phyloP scores from a whole-genome alignment of 2,113 vertebrate species.

The Lepus americanus region DNA sequence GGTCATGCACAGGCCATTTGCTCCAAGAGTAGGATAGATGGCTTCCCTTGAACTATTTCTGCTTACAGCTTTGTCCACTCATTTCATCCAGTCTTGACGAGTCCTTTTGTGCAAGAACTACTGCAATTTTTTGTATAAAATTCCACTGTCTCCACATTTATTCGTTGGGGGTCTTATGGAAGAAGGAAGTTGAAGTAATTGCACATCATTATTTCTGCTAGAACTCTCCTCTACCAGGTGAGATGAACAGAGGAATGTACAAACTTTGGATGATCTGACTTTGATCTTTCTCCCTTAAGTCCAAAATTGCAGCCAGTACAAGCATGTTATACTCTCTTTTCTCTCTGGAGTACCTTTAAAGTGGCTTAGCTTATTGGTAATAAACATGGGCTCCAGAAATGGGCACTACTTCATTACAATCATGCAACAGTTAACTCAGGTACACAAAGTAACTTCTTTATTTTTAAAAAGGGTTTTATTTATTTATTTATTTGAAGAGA shows the following conservation, averaged over 20 bases:
- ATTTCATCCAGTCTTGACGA: background rate
- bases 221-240: background rate
- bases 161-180: background rate
- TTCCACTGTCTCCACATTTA: background rate
- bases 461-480: no score
- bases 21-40: rapidly evolving
- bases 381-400: background rate
- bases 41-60: background rate
- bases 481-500: no score
- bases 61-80: background rate
- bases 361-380: background rate
- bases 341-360: background rate
- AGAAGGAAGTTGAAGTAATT: background rate
- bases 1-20: background rate
- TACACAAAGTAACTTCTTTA: background rate
- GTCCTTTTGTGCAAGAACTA: background rate
- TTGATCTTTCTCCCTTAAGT: background rate
- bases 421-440: background rate
- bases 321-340: background rate
- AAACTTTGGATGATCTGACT: background rate
- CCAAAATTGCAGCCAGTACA: background rate
- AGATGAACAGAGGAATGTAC: background rate
- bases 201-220: background rate
- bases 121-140: background rate
- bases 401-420: background rate